phyloP scores from a whole-genome alignment of 2,888 invertebrate genomes.

The Pandemis heparana region DNA sequence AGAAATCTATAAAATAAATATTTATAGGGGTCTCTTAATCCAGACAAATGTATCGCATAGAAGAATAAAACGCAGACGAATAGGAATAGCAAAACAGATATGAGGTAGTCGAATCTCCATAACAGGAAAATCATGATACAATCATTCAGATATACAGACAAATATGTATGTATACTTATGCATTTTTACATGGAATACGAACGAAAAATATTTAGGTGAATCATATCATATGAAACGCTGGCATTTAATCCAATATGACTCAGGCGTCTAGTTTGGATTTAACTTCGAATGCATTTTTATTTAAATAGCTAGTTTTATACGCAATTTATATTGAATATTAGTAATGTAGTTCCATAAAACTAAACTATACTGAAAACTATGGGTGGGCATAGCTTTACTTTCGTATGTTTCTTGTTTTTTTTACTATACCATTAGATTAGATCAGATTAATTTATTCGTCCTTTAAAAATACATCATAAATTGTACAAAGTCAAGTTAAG shows the following conservation, averaged over 20 bases:
- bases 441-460: no score
- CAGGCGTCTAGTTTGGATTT: not conserved
- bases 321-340: not conserved
- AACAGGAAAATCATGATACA: constrained; percentile 7
- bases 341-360: no score
- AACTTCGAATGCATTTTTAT: not conserved
- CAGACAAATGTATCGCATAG: not conserved
- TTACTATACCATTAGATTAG: no score
- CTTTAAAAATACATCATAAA: no score
- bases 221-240: not conserved
- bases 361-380: no score
- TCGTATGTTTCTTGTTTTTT: no score
- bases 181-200: not conserved
- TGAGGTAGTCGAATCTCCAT: not conserved
- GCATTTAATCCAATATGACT: not conserved
- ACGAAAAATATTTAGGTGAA: not conserved
- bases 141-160: not conserved
- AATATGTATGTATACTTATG: not conserved
- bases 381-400: no score
- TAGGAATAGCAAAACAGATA: not conserved
- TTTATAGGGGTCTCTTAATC: not conserved
- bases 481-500: no score
- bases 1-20: not conserved
- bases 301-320: not conserved
- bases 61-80: not conserved